Conservation (phyloP, 1,140 invertebrate genomes). For the Brachionus paranguensis region DNA sequence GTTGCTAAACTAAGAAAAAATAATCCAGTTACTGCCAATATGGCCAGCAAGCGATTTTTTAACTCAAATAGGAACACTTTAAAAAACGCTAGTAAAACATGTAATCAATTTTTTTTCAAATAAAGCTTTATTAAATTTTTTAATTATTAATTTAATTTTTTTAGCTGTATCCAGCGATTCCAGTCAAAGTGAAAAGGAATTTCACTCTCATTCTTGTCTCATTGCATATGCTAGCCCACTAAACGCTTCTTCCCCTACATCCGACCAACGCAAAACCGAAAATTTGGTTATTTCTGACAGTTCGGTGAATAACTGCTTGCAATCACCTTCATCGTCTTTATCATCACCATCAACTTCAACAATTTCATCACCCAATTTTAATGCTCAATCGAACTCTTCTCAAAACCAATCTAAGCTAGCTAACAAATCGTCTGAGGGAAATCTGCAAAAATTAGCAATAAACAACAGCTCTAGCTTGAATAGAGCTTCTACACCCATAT, state of each 20-base stretch:
- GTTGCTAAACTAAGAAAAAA: neutral
- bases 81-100: constrained; percentile 16
- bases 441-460: constrained; percentile 27
- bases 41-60: neutral
- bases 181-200: constrained; percentile 26
- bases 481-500: constrained; percentile 3
- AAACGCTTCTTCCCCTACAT: neutral
- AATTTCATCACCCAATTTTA: neutral
- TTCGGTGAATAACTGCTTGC: neutral
- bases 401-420: neutral
- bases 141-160: neutral
- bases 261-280: neutral
- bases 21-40: neutral
- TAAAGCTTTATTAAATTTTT: neutral
- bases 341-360: neutral
- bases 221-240: neutral
- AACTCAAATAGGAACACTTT: constrained; percentile 10
- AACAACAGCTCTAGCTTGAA: neutral
- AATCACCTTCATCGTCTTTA: neutral
- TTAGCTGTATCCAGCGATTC: constrained; percentile 25
- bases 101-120: neutral
- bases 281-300: neutral
- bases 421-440: neutral
- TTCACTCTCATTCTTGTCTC: neutral
- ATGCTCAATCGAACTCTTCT: neutral